Conservation (phyloP, 2,888 invertebrate genomes). For the Hirtodrosophila alboralis region DNA sequence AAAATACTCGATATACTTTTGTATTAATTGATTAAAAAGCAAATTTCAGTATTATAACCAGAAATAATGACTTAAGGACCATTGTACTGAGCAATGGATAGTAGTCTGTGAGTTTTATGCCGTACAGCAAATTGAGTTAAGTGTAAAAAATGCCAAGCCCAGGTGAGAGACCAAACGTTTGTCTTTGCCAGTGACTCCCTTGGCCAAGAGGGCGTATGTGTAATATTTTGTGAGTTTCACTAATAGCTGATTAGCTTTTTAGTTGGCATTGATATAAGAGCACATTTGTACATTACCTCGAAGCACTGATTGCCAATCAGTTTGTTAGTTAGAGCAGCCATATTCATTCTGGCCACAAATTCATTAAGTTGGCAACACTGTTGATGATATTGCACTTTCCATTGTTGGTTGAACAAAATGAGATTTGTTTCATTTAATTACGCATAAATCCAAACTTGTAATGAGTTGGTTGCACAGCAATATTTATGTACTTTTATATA, state of each 20-base stretch:
- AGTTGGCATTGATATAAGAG: slow-evolving; percentile 51
- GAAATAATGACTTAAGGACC: too few species aligned
- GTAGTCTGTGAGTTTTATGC: slow-evolving; percentile 19
- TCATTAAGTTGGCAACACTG: slow-evolving; percentile 40
- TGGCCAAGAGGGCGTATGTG: slow-evolving; percentile 50
- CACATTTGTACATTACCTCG: slow-evolving; percentile 5
- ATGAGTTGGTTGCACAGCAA: too few species aligned
- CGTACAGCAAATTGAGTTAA: slow-evolving; percentile 63
- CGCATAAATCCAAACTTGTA: slow-evolving; percentile 32
- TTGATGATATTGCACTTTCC: slow-evolving; percentile 12
- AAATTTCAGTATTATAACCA: too few species aligned
- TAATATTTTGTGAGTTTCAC: slow-evolving; percentile 48
- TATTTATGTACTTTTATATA: too few species aligned
- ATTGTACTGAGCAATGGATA: too few species aligned
- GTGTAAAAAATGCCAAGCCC: slow-evolving; percentile 53
- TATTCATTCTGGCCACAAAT: slow-evolving; percentile 34
- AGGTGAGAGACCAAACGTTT: slow-evolving; percentile 14
- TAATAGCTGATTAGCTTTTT: slow-evolving; percentile 64
- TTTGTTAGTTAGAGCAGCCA: slow-evolving; percentile 7
- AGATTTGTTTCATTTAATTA: slow-evolving; percentile 22
- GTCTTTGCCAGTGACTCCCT: slow-evolving; percentile 10
- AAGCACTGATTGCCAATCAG: slow-evolving; percentile 40
- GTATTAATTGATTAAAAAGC: too few species aligned
- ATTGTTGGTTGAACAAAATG: too few species aligned
- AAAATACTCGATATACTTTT: too few species aligned